These are phyloP conservation scores for Fregetta grallaria DNA, from an alignment of 2,113 vertebrate species.

Conservation along the genomic window DNA sequence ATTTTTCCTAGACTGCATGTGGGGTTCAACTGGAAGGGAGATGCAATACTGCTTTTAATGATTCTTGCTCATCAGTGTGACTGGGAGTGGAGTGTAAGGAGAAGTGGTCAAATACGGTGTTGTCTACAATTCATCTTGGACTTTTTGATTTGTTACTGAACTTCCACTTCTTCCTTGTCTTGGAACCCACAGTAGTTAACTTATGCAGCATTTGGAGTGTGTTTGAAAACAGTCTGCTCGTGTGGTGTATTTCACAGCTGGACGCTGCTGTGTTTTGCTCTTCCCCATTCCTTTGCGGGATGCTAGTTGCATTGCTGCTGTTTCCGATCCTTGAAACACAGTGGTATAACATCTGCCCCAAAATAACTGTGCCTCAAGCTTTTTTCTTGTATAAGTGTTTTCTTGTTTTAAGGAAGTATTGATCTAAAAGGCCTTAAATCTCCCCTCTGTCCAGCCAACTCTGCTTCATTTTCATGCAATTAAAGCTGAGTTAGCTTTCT, in stretches of 20 bases:
- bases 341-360: neutral
- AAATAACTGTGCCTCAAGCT: neutral
- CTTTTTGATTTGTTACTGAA: neutral
- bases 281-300: neutral
- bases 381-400: neutral
- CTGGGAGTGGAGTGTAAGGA: neutral
- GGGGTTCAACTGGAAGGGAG: neutral
- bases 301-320: neutral
- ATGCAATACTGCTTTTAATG: accelerated
- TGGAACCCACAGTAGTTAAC: neutral
- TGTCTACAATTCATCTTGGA: neutral
- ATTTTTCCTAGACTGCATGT: neutral
- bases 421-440: neutral
- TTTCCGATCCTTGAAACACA: neutral
- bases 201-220: neutral
- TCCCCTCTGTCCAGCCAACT: neutral
- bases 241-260: neutral
- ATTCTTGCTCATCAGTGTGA: neutral
- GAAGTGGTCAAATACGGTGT: neutral
- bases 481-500: neutral
- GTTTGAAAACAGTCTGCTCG: neutral
- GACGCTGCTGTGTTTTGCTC: neutral
- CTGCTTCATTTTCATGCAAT: neutral
- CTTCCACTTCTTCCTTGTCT: neutral
- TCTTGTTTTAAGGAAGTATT: neutral